A percentile compares a stretch with the other conserved stretches of the same genome.
Conservation (phyloP, 2,797 vertebrate species). For the Hippocampus kuda region DNA sequence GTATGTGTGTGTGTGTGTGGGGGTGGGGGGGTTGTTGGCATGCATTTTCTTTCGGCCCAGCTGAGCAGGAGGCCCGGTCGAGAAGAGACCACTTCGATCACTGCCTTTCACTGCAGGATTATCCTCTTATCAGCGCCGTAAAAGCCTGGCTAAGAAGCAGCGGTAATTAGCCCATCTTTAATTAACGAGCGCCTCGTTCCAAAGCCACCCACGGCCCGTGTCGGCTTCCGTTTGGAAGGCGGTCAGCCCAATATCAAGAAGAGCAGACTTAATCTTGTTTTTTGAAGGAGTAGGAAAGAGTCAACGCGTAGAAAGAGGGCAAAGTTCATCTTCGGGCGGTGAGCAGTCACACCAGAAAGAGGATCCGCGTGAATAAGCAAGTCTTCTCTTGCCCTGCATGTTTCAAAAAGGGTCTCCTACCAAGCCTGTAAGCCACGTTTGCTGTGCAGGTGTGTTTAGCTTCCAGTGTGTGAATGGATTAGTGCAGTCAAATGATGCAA, state of each 20-base stretch:
- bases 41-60: conserved; percentile 51
- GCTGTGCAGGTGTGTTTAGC: conserved; percentile 21
- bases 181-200: conserved; percentile 69
- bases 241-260: conserved; percentile 42
- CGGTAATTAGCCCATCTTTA: conserved; percentile 76
- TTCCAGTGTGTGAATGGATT: conserved; percentile 32
- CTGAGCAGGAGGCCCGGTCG: conserved; percentile 54
- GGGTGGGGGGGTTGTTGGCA: not conserved
- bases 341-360: conserved; percentile 38
- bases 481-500: conserved; percentile 39
- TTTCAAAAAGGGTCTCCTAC: conserved; percentile 69
- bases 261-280: conserved; percentile 61
- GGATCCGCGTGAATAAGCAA: conserved; percentile 42
- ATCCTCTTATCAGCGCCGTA: conserved; percentile 69
- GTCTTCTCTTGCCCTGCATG: conserved; percentile 46
- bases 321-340: conserved; percentile 54
- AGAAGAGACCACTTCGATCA: conserved; percentile 63
- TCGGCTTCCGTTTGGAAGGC: conserved; percentile 54
- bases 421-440: conserved; percentile 60
- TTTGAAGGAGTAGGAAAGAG: conserved; percentile 49
- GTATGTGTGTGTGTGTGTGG: not conserved
- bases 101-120: conserved; percentile 69
- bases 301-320: conserved; percentile 52
- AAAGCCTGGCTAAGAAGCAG: conserved; percentile 67
- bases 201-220: conserved; percentile 62